These are phyloP conservation scores for Porites australiensis DNA, from an alignment of 64 coral and sea anemone species.

Conservation along the genomic window DNA sequence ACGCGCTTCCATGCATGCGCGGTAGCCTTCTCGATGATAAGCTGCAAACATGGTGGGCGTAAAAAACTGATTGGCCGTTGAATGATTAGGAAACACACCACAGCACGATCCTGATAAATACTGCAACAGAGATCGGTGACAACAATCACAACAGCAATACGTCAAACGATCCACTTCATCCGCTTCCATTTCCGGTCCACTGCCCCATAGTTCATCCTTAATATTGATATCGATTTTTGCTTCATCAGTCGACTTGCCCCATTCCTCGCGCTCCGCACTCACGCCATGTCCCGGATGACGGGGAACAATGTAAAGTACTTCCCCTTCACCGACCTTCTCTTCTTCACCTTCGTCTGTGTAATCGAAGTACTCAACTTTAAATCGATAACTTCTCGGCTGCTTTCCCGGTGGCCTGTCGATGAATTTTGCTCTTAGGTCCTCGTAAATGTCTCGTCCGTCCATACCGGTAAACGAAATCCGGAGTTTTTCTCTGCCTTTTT, in stretches of 20 bases:
- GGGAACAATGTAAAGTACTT: conserved; percentile 78
- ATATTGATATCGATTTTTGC: conserved; percentile 56
- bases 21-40: conserved; percentile 83
- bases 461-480: conserved; percentile 76
- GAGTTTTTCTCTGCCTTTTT: conserved; percentile 63
- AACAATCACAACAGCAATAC: conserved; percentile 83
- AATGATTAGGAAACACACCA: conserved; percentile 76
- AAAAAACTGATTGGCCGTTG: conserved; percentile 74
- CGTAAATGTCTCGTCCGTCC: conserved; percentile 54
- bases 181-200: conserved; percentile 68
- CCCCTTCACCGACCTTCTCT: conserved; percentile 61
- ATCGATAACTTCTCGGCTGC: conserved; percentile 77
- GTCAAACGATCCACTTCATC: conserved; percentile 75
- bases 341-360: conserved; percentile 29
- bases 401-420: conserved; percentile 19
- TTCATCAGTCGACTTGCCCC: conserved; percentile 54
- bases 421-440: conserved; percentile 53
- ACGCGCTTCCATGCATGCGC: conserved; percentile 64
- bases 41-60: conserved; percentile 68
- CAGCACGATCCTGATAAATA: conserved; percentile 34
- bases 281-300: conserved; percentile 36
- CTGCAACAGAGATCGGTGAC: conserved; percentile 44
- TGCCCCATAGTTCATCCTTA: conserved; percentile 70
- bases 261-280: not conserved
- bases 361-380: conserved; percentile 82